A percentile compares a stretch with the other conserved stretches of the same genome.
Evolutionary conservation across 2,797 vertebrate species (phyloP).

Genomic region (Synanceia verrucosa): DNA sequence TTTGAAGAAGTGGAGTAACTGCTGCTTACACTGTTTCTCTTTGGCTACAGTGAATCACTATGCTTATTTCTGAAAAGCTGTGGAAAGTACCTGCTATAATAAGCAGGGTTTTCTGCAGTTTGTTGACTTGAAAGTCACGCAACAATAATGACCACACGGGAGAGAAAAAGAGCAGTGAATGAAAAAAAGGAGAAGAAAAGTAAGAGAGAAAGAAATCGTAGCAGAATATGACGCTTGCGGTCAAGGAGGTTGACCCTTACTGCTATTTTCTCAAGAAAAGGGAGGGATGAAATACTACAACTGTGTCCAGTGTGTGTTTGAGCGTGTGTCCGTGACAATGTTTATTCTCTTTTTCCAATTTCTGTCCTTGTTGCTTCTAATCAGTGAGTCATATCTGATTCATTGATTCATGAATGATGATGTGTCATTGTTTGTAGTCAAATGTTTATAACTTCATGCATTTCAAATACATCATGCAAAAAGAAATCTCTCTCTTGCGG

Average conservation of each 20-base stretch:
- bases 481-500: background rate
- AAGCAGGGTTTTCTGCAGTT: constrained; percentile 72
- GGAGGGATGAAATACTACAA: constrained; percentile 42
- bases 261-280: constrained; percentile 60
- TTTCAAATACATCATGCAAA: background rate
- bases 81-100: constrained; percentile 83
- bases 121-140: constrained; percentile 75
- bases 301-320: constrained; percentile 13
- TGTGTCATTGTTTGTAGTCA: background rate
- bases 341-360: background rate
- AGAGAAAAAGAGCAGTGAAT: constrained; percentile 52
- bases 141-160: constrained; percentile 72
- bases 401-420: constrained; percentile 11
- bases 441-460: background rate
- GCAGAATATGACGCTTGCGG: constrained; percentile 11
- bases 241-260: constrained; percentile 40
- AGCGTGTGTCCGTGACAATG: constrained; percentile 24
- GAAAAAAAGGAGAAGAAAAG: constrained; percentile 36
- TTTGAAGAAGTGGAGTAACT: constrained; percentile 54
- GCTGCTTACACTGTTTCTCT: constrained; percentile 71
- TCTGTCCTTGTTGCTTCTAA: background rate
- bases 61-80: constrained; percentile 78
- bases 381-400: constrained; percentile 21
- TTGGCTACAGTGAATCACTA: constrained; percentile 68
- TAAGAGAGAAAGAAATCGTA: constrained; percentile 4